These are phyloP conservation scores for Diadema setosum DNA, from an alignment of 35 echinoderm and acorn worm genomes.

Conservation along the genomic window DNA sequence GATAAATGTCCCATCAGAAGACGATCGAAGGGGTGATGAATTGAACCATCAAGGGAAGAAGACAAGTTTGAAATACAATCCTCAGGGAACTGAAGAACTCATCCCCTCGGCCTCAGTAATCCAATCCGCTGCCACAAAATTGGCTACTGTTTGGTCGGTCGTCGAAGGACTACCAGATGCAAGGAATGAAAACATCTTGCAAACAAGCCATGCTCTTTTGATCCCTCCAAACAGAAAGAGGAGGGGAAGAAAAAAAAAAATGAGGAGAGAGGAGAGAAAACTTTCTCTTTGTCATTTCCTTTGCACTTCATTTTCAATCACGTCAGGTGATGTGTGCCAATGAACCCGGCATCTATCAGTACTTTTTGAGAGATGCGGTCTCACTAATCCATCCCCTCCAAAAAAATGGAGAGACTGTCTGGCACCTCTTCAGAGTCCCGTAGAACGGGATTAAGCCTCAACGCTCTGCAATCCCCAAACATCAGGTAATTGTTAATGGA, in stretches of 20 bases:
- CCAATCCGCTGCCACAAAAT: constrained; percentile 7
- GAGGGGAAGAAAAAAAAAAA: no score
- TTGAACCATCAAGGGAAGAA: background rate
- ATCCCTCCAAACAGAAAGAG: background rate
- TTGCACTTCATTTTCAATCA: constrained; percentile 8
- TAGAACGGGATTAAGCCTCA: no score
- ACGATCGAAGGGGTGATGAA: background rate
- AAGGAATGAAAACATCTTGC: constrained; percentile 7
- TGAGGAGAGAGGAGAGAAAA: background rate
- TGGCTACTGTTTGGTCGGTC: background rate
- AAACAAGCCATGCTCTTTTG: constrained; percentile 16
- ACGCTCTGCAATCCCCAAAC: no score
- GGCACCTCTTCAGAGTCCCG: no score
- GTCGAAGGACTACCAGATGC: background rate
- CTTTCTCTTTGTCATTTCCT: background rate
- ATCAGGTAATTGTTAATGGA: no score
- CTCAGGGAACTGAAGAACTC: background rate
- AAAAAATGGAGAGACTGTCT: no score
- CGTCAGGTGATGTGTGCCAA: background rate
- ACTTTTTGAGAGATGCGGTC: no score
- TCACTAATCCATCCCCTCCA: no score
- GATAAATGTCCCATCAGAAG: background rate
- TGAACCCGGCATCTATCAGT: background rate
- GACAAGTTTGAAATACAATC: constrained; percentile 32
- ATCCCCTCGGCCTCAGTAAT: constrained; percentile 6